These are phyloP conservation scores for Brachirus orientalis DNA, from an alignment of 2,113 vertebrate species.

Conservation along the genomic window DNA sequence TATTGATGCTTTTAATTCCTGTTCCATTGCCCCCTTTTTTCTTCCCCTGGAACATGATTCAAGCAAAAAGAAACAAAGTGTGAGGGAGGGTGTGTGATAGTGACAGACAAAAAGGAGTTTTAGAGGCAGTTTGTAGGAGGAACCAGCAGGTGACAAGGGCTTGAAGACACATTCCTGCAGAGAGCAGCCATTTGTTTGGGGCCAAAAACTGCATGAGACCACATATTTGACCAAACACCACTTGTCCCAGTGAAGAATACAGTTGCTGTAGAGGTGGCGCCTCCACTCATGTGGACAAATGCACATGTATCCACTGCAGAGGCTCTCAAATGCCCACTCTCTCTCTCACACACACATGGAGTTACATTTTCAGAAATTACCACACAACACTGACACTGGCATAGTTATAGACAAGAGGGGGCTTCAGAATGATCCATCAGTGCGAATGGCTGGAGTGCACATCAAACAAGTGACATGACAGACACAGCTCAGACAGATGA, in stretches of 20 bases:
- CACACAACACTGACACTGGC: neutral
- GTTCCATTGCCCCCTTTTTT: neutral
- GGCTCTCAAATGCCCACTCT: neutral
- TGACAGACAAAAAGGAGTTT: conserved; percentile 44
- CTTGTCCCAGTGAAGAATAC: conserved; percentile 36
- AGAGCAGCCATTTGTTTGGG: conserved; percentile 45
- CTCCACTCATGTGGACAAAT: conserved; percentile 40
- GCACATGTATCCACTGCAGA: conserved; percentile 13
- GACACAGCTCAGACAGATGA: conserved; percentile 56
- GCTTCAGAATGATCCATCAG: conserved; percentile 55
- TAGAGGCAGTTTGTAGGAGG: conserved; percentile 44
- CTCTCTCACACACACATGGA: too few relatives aligned
- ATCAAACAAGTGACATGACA: conserved; percentile 56
- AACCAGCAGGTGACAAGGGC: conserved; percentile 41
- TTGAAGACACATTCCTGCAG: conserved; percentile 28
- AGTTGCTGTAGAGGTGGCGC: conserved; percentile 1
- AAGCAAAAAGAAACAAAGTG: conserved; percentile 34
- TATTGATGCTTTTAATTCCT: conserved; percentile 4
- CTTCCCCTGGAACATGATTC: neutral
- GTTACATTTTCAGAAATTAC: conserved; percentile 25
- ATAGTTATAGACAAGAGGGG: neutral
- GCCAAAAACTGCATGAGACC: conserved; percentile 40
- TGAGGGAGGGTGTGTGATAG: conserved; percentile 11
- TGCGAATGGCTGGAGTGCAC: conserved; percentile 25
- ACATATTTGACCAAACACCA: conserved; percentile 50